Conservation (phyloP, 2,888 invertebrate genomes). For the Nipponacmea schrenckii region DNA sequence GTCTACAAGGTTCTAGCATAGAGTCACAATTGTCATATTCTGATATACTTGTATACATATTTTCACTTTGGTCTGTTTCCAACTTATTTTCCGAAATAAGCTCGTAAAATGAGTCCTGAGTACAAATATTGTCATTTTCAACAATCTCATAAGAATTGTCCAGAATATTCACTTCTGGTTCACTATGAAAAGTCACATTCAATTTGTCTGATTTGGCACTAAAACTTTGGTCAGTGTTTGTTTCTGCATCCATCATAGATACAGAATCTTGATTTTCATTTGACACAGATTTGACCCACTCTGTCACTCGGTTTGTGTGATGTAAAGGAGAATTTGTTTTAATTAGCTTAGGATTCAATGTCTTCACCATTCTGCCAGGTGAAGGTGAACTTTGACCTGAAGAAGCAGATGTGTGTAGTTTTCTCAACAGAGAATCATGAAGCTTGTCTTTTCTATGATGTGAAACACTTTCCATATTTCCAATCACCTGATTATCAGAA, state of each 20-base stretch:
- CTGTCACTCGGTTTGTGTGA: constrained; percentile 59
- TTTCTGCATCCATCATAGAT: constrained; percentile 30
- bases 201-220: constrained; percentile 30
- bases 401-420: constrained; percentile 32
- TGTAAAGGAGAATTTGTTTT: constrained; percentile 48
- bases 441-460: constrained; percentile 23
- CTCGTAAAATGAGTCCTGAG: neutral
- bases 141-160: neutral
- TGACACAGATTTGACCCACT: constrained; percentile 64
- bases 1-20: constrained; percentile 29
- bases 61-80: neutral
- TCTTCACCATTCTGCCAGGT: constrained; percentile 21
- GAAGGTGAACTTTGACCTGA: constrained; percentile 54
- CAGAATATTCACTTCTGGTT: neutral
- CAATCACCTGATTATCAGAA: constrained; percentile 37
- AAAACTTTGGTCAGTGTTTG: constrained; percentile 42
- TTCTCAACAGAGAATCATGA: constrained; percentile 18
- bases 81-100: neutral
- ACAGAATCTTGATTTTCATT: constrained; percentile 9
- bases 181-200: constrained; percentile 1
- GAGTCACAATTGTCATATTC: constrained; percentile 28
- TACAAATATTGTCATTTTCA: neutral
- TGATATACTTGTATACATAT: constrained; percentile 16
- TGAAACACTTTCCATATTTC: constrained; percentile 35
- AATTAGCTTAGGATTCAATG: constrained; percentile 16